Evolutionary conservation across 2,888 invertebrate genomes (phyloP), one percentile per base, ranked within the genome.

Genomic region (Hymenopus coronatus): DNA sequence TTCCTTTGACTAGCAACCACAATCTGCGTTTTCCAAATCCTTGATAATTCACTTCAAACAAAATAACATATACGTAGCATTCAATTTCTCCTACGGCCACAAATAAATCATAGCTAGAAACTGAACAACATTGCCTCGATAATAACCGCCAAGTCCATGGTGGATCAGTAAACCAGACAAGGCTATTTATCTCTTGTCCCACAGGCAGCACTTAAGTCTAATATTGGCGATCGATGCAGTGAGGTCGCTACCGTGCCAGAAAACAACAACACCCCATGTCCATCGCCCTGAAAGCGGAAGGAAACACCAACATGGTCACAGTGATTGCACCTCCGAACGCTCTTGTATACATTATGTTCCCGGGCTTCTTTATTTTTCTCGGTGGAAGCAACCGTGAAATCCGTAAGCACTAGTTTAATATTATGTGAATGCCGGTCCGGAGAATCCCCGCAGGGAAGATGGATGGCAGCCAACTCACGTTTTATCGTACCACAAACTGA

Each of bases 381-480:
- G n/a, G 27, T 85, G 85, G 40, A 85, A 85, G 25, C 20, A 40
- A 85, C 30, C 85, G 85, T 85, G 85, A 85, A 85, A 85, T 85
- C 28, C 46, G 85, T 85, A 85, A 85, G 85, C 85, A 85, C 85
- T 12, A 40, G 46, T 85, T 46, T 46, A 70, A 70, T 70, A 70
- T 70, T 70, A 70, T 70, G 54, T 70, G 54, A 70, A 70, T 70
- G 54, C 54, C 54, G 54, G 54, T 70, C 54, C 54, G 6, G 8
- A 70, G 54, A 70, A 70, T 70, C 54, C 54, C 54, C 54, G 54
- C 54, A 70, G 54, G 54, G 54, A 70, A 70, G 54, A 70, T 70
- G 54, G 54, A 70, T 70, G 54, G 54, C 54, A 20, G 54, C 54
- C 54, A 70, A 70, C 54, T 70, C 54, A 70, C 54, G 54, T 70